phyloP scores from a whole-genome alignment of 2,888 invertebrate genomes.

The Drosophila buzzatii region DNA sequence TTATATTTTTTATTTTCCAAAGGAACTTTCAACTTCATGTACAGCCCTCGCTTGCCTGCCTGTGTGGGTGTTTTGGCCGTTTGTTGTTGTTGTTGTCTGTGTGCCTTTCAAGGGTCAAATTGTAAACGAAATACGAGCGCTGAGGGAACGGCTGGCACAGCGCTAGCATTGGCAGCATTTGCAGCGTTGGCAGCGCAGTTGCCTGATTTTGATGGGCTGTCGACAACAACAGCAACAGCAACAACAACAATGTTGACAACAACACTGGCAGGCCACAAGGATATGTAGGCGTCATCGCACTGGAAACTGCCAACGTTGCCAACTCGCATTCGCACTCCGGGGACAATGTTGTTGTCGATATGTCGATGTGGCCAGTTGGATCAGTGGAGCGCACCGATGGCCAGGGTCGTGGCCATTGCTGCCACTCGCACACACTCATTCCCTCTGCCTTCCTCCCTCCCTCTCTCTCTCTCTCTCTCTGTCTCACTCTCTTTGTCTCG shows the following conservation, averaged over 20 bases:
- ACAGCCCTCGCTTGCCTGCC: slow-evolving; percentile 27
- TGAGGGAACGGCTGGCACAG: slow-evolving; percentile 51
- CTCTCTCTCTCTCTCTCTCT: background rate
- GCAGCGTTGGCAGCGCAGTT: slow-evolving; percentile 49
- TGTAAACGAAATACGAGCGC: slow-evolving; percentile 77
- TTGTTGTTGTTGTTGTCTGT: slow-evolving; percentile 54
- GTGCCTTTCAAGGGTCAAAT: slow-evolving; percentile 75
- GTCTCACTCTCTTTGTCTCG: background rate
- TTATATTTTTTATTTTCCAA: background rate
- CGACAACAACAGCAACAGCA: slow-evolving; percentile 57
- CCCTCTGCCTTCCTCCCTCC: background rate
- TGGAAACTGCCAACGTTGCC: slow-evolving; percentile 56
- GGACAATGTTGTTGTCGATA: slow-evolving; percentile 74
- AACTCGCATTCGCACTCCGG: slow-evolving; percentile 52
- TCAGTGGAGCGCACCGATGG: slow-evolving; percentile 50
- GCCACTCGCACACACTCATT: background rate
- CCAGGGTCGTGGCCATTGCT: slow-evolving; percentile 29
- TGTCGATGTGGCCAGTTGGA: slow-evolving; percentile 65
- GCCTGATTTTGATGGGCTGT: slow-evolving; percentile 71
- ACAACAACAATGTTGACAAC: slow-evolving; percentile 42
- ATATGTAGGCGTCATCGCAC: slow-evolving; percentile 65
- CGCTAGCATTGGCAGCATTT: slow-evolving; percentile 37
- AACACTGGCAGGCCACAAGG: slow-evolving; percentile 59
- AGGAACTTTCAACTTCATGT: background rate
- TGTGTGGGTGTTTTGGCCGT: slow-evolving; percentile 32